Evolutionary conservation across 2,113 vertebrate genomes (phyloP), one percentile per base, ranked within the genome.

Genomic region (Physeter macrocephalus): DNA sequence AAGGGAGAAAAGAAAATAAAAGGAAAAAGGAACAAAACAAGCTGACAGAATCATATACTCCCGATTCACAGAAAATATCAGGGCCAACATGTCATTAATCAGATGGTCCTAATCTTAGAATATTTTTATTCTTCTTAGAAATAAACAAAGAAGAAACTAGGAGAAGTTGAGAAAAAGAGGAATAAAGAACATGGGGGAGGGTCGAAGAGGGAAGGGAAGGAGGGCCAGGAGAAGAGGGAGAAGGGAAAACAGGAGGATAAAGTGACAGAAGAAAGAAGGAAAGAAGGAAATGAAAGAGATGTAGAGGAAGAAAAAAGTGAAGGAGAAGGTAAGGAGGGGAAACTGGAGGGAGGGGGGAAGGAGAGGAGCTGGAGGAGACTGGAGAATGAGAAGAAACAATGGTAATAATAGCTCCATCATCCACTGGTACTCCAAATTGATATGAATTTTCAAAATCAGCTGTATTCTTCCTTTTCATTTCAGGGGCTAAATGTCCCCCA

Each of bases 151-250:
- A 93, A 82, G 3, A 41, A 49, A 74, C 0, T 23, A 0, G 7
- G 29, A 43, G 61, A 54, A 12, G 1, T 0, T 14, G 10, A 5
- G 18, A 11, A 69, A 81, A 80, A n/a, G 8, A 49, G 7, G 25
- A 57, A 39, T 36, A 9, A 23, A 18, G 0, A 15, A 27, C 69
- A 31, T 39, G 72, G 18, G 39, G 20, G 66, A 11, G 10, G 6
- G 4, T 0, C 27, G 27, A 10, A 82, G 12, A 8, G 2, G 15
- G 7, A 5, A 57, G 7, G 18, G 17, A 17, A 21, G 34, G n/a
- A 43, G 11, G 0, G 43, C 29, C 59, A 64, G 21, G 52, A 66
- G 10, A n/a, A 39, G 27, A 39, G 46, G 6, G 20, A 69, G 71
- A 46, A 43, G 2, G 8, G 15, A 11, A 80, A 75, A 29, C 6